phyloP scores from a whole-genome alignment of 2,113 vertebrate species.

The Balaeniceps rex region DNA sequence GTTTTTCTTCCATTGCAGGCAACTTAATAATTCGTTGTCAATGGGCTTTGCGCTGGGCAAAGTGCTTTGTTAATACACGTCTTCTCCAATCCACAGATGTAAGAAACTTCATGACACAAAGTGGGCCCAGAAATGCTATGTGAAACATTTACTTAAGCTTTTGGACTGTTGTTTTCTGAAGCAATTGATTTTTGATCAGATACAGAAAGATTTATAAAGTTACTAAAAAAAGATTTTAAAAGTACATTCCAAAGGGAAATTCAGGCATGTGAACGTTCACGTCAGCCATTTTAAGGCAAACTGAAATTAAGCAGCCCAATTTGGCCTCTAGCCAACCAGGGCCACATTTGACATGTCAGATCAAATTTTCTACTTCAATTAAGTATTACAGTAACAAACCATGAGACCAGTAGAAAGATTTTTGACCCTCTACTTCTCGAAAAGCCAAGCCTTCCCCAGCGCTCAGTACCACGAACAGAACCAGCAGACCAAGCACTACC shows the following conservation, averaged over 20 bases:
- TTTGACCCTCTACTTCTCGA: not conserved
- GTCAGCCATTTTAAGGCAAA: constrained; percentile 15
- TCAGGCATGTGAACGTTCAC: not conserved
- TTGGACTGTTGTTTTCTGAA: not conserved
- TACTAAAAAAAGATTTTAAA: not conserved
- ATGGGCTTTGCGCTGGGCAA: not conserved
- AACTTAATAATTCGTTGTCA: not conserved
- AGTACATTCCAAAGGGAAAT: not conserved
- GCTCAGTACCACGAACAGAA: not conserved
- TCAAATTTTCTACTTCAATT: constrained; percentile 19
- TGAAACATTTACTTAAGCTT: not conserved
- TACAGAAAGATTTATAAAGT: not conserved
- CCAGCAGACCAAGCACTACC: not conserved
- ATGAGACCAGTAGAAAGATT: not conserved
- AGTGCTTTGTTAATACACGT: not conserved
- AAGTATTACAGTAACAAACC: not conserved
- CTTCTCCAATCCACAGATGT: not conserved
- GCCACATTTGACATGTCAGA: constrained; percentile 20
- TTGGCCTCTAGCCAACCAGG: not conserved
- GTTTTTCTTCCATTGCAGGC: not conserved
- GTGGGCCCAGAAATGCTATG: not conserved
- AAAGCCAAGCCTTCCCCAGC: not conserved
- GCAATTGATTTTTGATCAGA: not conserved
- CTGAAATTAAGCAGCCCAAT: not conserved
- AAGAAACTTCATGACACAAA: not conserved